Evolutionary conservation across 2,113 vertebrate genomes (phyloP).

Genomic region (Phyllopteryx taeniolatus): DNA sequence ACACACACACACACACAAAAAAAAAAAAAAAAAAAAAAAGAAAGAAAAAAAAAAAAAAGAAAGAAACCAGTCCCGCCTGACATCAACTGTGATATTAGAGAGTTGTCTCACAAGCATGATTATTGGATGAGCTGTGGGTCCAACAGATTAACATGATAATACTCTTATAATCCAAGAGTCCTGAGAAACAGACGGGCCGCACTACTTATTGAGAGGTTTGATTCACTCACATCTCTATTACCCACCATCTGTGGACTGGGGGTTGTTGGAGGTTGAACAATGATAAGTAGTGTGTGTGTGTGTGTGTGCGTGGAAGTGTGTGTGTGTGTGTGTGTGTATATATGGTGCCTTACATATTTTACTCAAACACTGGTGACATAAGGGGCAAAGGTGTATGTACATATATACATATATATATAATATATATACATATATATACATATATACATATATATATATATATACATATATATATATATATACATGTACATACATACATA

Average conservation of each 20-base stretch:
- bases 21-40: constrained; percentile 11
- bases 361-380: too few relatives aligned
- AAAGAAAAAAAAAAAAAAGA: constrained; percentile 10
- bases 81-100: constrained; percentile 70
- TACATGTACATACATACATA: too few relatives aligned
- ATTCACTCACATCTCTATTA: constrained; percentile 58
- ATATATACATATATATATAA: too few relatives aligned
- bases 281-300: neutral
- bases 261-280: constrained; percentile 22
- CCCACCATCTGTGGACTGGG: constrained; percentile 36
- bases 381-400: too few relatives aligned
- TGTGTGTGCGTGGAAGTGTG: neutral
- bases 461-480: too few relatives aligned
- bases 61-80: constrained; percentile 38
- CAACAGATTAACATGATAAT: constrained; percentile 80
- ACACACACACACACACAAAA: neutral
- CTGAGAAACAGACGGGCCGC: constrained; percentile 58
- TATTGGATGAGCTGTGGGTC: constrained; percentile 77
- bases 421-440: too few relatives aligned
- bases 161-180: constrained; percentile 70
- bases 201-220: constrained; percentile 55
- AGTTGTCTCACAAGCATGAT: constrained; percentile 66
- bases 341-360: too few relatives aligned
- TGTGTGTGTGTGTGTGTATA: too few relatives aligned
- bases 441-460: too few relatives aligned